These are phyloP conservation scores for Acrossocheilus fasciatus DNA, from an alignment of 2,797 vertebrate genomes.

Conservation along the genomic window DNA sequence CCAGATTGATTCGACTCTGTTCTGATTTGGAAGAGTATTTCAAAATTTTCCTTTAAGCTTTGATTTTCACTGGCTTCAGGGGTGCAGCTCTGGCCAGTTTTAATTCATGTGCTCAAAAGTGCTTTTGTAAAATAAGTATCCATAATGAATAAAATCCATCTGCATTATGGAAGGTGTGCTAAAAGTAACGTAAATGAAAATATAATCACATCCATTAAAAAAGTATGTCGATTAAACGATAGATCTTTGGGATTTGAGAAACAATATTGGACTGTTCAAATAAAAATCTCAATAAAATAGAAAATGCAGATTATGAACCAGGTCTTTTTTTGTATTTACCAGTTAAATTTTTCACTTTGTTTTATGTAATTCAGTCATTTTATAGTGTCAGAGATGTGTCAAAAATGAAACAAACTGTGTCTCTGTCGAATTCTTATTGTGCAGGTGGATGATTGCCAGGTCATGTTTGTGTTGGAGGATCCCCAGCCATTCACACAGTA, in stretches of 20 bases:
- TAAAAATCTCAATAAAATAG: not conserved
- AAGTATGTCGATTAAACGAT: not conserved
- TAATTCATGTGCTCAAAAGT: not conserved
- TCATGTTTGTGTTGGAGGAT: slow-evolving; percentile 53
- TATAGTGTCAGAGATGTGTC: not conserved
- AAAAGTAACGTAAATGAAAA: not conserved
- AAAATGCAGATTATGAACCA: not conserved
- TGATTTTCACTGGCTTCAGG: not conserved
- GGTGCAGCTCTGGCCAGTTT: not conserved
- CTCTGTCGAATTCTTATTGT: not conserved
- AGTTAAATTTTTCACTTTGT: not conserved
- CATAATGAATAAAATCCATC: not conserved
- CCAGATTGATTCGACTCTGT: not conserved
- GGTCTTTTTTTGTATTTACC: not conserved
- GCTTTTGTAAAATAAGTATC: not conserved
- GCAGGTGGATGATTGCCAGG: not conserved
- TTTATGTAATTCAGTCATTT: not conserved
- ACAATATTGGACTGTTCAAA: not conserved
- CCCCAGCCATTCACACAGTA: slow-evolving; percentile 70
- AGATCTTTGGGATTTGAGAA: not conserved
- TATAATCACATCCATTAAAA: not conserved
- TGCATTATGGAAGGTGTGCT: not conserved
- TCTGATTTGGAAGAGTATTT: not conserved
- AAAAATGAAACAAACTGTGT: not conserved
- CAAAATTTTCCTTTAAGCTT: not conserved